These are phyloP conservation scores for Melanogrammus aeglefinus DNA, from an alignment of 2,797 vertebrate species.

Conservation along the genomic window DNA sequence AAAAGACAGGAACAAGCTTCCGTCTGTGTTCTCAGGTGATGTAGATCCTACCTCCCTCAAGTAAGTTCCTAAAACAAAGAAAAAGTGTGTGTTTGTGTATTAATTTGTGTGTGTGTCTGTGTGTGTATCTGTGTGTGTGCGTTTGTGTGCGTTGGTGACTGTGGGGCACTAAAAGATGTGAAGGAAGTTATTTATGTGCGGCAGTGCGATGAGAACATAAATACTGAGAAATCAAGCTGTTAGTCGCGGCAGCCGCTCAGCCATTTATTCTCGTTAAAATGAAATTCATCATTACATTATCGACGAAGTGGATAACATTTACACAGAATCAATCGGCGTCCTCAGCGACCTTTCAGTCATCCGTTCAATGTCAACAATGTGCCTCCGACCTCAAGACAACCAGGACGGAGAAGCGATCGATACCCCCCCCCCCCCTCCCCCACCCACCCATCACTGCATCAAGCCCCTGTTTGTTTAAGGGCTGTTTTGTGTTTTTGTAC, in stretches of 20 bases:
- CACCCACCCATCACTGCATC: not conserved
- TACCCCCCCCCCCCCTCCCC: conserved; percentile 51
- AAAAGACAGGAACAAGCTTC: too few relatives aligned
- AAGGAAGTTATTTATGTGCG: not conserved
- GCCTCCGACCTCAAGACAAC: conserved; percentile 9
- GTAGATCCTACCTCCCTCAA: too few relatives aligned
- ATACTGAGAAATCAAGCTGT: not conserved
- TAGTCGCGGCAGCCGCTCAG: not conserved
- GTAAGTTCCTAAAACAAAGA: too few relatives aligned
- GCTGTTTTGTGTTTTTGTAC: conserved; percentile 61
- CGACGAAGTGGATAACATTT: conserved; percentile 12
- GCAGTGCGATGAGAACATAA: not conserved
- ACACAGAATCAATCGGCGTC: conserved; percentile 18
- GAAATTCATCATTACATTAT: conserved; percentile 26
- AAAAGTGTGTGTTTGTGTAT: not conserved
- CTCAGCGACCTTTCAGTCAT: conserved; percentile 18
- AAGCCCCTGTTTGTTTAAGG: conserved; percentile 55
- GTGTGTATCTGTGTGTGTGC: not conserved
- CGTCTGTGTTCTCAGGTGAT: too few relatives aligned
- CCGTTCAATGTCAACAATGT: conserved; percentile 47
- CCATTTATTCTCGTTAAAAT: conserved; percentile 16
- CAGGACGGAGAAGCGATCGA: conserved; percentile 49
- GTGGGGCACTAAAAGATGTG: not conserved
- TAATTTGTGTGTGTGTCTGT: not conserved
- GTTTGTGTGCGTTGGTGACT: not conserved